Conservation (phyloP, 2,888 invertebrate genomes). For the Rhagonycha lutea region DNA sequence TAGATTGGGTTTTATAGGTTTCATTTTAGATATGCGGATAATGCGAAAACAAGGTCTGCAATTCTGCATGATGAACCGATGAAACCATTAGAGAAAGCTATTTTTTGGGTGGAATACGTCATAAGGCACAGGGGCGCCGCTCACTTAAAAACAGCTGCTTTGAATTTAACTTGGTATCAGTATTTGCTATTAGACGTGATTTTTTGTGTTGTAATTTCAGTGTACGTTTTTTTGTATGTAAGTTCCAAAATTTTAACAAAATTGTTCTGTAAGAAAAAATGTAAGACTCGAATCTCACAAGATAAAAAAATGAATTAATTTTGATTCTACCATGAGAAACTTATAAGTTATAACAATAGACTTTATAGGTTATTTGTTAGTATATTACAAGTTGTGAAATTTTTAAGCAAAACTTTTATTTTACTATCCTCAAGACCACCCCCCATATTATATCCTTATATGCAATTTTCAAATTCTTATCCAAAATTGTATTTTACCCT, state of each 20-base stretch:
- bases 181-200: conserved; percentile 41
- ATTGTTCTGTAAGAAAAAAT: background rate
- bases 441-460: too few relatives aligned
- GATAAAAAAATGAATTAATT: background rate
- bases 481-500: too few relatives aligned
- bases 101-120: conserved; percentile 46
- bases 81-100: conserved; percentile 41
- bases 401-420: too few relatives aligned
- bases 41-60: conserved; percentile 36
- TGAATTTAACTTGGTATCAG: conserved; percentile 40
- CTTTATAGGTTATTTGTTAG: too few relatives aligned
- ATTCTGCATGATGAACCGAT: conserved; percentile 41
- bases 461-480: too few relatives aligned
- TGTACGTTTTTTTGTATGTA: conserved; percentile 5
- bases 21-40: conserved; percentile 39
- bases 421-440: too few relatives aligned
- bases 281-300: background rate
- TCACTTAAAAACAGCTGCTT: conserved; percentile 40
- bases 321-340: too few relatives aligned
- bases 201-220: conserved; percentile 1
- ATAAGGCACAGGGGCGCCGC: conserved; percentile 42
- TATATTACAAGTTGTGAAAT: too few relatives aligned
- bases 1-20: background rate
- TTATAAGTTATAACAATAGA: too few relatives aligned
- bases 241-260: background rate